These are phyloP conservation scores for Myoxocephalus aenaeus DNA, from an alignment of 2,797 vertebrate genomes.

Conservation along the genomic window DNA sequence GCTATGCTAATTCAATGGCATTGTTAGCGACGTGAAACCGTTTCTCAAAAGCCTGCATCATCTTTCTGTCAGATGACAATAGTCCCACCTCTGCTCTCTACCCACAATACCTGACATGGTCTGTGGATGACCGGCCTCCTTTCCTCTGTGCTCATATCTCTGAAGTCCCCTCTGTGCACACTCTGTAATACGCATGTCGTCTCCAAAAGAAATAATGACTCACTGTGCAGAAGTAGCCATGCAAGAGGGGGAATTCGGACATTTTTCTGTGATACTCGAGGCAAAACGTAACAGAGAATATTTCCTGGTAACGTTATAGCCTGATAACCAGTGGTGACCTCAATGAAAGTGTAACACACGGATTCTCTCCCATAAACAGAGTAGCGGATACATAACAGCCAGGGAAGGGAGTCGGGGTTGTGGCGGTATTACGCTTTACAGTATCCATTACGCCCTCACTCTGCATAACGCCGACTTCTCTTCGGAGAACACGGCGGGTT, in stretches of 20 bases:
- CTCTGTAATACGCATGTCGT: conserved; percentile 57
- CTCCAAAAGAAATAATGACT: conserved; percentile 59
- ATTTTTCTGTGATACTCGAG: background rate
- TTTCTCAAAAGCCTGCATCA: no score
- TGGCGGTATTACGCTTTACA: conserved; percentile 50
- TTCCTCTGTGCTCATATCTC: conserved; percentile 47
- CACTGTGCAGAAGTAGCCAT: conserved; percentile 17
- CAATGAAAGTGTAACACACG: conserved; percentile 16
- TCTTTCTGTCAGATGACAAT: background rate
- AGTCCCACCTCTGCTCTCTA: conserved; percentile 22
- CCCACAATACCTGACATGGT: conserved; percentile 20
- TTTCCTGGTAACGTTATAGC: background rate
- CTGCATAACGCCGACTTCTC: conserved; percentile 56
- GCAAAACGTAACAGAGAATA: conserved; percentile 12
- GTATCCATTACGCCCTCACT: conserved; percentile 65
- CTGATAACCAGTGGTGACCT: conserved; percentile 4
- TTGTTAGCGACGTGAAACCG: background rate
- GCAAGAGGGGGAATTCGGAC: background rate
- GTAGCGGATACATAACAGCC: conserved; percentile 28
- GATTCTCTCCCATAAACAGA: conserved; percentile 34
- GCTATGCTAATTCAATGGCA: background rate
- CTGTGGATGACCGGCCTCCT: conserved; percentile 54
- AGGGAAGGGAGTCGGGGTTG: conserved; percentile 21
- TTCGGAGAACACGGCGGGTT: conserved; percentile 71
- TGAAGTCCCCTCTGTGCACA: conserved; percentile 41